Percentiles rank a stretch among this genome's conserved stretches.
Evolutionary conservation across 92 coral and sea anemone genomes (phyloP).

Genomic region (Ricordea florida): DNA sequence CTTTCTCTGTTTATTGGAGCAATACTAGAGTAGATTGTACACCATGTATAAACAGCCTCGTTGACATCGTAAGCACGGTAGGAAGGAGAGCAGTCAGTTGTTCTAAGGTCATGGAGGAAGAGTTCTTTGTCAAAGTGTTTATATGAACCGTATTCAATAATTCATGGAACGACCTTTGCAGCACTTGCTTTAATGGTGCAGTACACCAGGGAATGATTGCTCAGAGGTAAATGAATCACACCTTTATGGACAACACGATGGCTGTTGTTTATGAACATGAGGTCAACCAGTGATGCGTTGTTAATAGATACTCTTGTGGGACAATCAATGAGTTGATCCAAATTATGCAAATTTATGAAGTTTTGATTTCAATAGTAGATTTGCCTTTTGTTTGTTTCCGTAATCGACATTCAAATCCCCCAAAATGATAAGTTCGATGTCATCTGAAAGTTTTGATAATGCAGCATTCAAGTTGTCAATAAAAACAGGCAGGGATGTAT

Average conservation of each 20-base stretch:
- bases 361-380: constrained; percentile 4
- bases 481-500: too few species aligned
- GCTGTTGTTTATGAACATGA: constrained; percentile 24
- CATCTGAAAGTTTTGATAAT: too few species aligned
- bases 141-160: constrained; percentile 50
- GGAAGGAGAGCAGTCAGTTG: constrained; percentile 43
- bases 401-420: background rate
- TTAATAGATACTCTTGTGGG: constrained; percentile 38
- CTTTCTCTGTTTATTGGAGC: constrained; percentile 28
- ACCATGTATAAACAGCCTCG: constrained; percentile 33
- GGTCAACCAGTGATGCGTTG: constrained; percentile 25
- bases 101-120: constrained; percentile 37
- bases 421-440: too few species aligned
- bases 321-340: constrained; percentile 23
- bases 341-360: constrained; percentile 12
- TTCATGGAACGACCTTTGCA: constrained; percentile 23
- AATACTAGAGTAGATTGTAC: constrained; percentile 23
- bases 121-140: constrained; percentile 33
- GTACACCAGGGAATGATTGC: constrained; percentile 59
- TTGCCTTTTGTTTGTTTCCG: background rate
- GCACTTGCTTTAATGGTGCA: constrained; percentile 34
- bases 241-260: constrained; percentile 23
- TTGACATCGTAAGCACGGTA: constrained; percentile 21
- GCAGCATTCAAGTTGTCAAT: too few species aligned
- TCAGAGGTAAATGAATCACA: constrained; percentile 38